These are phyloP conservation scores for Hetaerina americana DNA, from an alignment of 1,140 invertebrate genomes.

Conservation along the genomic window DNA sequence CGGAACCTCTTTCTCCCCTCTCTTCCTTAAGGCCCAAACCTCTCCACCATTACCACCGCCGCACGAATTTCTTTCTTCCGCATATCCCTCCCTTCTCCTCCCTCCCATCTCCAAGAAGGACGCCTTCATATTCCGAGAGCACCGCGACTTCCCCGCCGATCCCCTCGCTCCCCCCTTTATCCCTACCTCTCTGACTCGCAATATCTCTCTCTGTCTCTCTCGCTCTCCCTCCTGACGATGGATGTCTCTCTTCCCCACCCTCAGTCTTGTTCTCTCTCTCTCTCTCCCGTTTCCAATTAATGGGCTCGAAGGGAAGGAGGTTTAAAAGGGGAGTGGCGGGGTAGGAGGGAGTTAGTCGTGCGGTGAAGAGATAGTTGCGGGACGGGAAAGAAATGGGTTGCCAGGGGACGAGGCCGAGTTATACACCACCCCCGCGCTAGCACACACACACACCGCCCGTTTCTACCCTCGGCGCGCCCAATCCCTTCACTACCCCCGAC, in stretches of 20 bases:
- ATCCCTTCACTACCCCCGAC: neutral
- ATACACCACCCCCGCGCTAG: too few relatives aligned
- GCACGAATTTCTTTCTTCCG: too few relatives aligned
- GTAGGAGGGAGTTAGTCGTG: neutral
- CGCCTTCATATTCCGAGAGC: neutral
- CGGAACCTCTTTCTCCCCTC: neutral
- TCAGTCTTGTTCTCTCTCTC: too few relatives aligned
- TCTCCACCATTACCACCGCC: too few relatives aligned
- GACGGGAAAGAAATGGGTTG: too few relatives aligned
- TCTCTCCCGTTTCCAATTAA: neutral
- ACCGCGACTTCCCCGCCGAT: too few relatives aligned
- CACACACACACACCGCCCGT: too few relatives aligned
- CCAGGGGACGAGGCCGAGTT: too few relatives aligned
- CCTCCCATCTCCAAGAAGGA: neutral
- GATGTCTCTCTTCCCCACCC: too few relatives aligned
- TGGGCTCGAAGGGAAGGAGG: neutral
- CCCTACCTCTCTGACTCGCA: neutral
- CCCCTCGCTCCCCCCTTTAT: neutral
- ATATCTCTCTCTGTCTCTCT: neutral
- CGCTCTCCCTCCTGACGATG: neutral
- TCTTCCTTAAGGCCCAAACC: too few relatives aligned
- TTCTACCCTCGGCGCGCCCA: too few relatives aligned
- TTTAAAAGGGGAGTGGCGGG: too few relatives aligned
- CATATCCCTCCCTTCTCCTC: neutral
- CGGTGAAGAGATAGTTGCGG: neutral